phyloP scores from a whole-genome alignment of 2,888 invertebrate species.

The Rhodophaea formosa region DNA sequence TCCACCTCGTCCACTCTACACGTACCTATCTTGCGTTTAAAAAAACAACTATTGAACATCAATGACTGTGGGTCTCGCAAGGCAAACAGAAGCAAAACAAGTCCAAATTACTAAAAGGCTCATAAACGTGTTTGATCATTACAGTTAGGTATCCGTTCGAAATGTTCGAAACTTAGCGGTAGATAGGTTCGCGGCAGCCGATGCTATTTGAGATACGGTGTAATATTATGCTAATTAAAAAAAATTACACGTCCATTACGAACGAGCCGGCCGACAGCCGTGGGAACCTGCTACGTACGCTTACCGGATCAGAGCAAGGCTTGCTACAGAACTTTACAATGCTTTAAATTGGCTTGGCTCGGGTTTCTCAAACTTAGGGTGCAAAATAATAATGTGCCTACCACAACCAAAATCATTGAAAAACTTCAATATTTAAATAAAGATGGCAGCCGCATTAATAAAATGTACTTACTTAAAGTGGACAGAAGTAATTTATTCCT shows the following conservation, averaged over 20 bases:
- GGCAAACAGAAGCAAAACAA: background rate
- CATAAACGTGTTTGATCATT: background rate
- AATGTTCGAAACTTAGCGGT: conserved; percentile 2
- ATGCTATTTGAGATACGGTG: conserved; percentile 22
- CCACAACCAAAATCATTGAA: too few species aligned
- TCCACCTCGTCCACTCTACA: too few species aligned
- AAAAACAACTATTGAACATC: too few species aligned
- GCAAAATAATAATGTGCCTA: too few species aligned
- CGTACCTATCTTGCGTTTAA: too few species aligned
- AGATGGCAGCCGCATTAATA: too few species aligned
- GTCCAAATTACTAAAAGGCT: background rate
- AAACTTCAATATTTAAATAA: too few species aligned
- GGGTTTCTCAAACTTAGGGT: background rate
- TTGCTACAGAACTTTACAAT: conserved; percentile 41
- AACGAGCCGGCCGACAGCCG: conserved; percentile 44
- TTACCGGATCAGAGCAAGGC: conserved; percentile 39
- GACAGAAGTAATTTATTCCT: too few species aligned
- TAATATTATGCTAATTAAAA: conserved; percentile 36
- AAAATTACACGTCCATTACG: conserved; percentile 40
- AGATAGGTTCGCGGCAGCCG: conserved; percentile 1
- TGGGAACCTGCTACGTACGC: conserved; percentile 45
- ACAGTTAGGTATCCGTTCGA: conserved; percentile 6
- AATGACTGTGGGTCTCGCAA: background rate
- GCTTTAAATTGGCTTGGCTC: conserved; percentile 23
- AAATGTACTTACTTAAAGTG: too few species aligned